Percentiles rank a stretch among this genome's conserved stretches.
These are phyloP conservation scores for Agrenia bidenticulata DNA, from an alignment of 2,888 invertebrate genomes.

Conservation along the genomic window DNA sequence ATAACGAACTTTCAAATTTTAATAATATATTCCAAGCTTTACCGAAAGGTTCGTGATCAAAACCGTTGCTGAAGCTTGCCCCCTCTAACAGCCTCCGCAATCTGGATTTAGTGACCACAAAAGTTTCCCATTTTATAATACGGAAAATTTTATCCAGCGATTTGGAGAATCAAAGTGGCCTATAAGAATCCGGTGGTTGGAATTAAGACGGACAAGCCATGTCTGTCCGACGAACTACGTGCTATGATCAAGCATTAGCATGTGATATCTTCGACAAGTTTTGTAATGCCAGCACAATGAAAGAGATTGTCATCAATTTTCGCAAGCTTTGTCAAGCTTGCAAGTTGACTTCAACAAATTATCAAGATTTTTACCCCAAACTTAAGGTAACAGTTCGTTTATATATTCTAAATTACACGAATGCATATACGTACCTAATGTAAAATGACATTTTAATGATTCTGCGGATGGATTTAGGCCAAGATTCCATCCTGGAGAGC, in stretches of 20 bases:
- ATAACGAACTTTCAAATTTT: too few species aligned
- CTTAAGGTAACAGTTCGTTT: slow-evolving; percentile 74
- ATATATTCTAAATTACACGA: background rate
- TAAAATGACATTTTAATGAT: background rate
- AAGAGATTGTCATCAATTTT: slow-evolving; percentile 72
- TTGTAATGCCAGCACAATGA: slow-evolving; percentile 85
- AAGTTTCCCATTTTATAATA: too few species aligned
- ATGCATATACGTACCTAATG: background rate
- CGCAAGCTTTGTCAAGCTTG: slow-evolving; percentile 84
- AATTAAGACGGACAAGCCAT: slow-evolving; percentile 17
- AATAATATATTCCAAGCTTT: too few species aligned
- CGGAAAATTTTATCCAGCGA: too few species aligned
- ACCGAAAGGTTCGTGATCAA: too few species aligned
- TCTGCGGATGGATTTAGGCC: slow-evolving; percentile 27
- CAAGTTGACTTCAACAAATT: slow-evolving; percentile 74
- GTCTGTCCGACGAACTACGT: slow-evolving; percentile 34
- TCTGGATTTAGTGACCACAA: too few species aligned
- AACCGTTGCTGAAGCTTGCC: too few species aligned
- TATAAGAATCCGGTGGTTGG: too few species aligned
- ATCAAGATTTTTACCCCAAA: slow-evolving; percentile 85
- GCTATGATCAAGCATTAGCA: slow-evolving; percentile 61
- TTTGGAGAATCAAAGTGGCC: too few species aligned
- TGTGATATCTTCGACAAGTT: slow-evolving; percentile 89
- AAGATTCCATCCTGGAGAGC: slow-evolving; percentile 49
- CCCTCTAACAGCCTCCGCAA: too few species aligned